Conservation (phyloP, 1,140 invertebrate species). For the Drosophila nasuta region DNA sequence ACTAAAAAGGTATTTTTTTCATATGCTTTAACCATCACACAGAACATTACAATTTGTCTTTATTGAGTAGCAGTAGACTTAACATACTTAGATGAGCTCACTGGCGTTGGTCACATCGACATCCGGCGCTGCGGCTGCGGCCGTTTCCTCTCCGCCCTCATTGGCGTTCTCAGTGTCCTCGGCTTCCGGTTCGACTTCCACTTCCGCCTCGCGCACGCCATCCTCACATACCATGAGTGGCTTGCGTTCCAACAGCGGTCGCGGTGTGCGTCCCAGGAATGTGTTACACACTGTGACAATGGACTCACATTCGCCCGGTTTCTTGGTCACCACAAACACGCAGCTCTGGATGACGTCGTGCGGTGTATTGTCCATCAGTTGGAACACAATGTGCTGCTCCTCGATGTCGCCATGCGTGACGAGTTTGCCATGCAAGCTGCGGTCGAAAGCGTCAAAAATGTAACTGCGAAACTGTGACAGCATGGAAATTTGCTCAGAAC, state of each 20-base stretch:
- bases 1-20: no score
- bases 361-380: constrained; percentile 75
- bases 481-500: constrained; percentile 12
- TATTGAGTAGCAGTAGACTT: neutral
- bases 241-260: constrained; percentile 66
- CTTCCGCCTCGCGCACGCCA: constrained; percentile 49
- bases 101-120: constrained; percentile 32
- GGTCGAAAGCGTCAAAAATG: constrained; percentile 27
- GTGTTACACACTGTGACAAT: constrained; percentile 71
- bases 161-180: constrained; percentile 35
- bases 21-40: neutral
- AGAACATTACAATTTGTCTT: constrained; percentile 5
- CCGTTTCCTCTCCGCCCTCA: constrained; percentile 25
- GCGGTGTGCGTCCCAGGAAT: constrained; percentile 68
- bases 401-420: constrained; percentile 56
- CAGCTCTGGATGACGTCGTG: constrained; percentile 78
- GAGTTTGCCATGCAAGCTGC: constrained; percentile 72
- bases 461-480: neutral
- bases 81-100: constrained; percentile 45
- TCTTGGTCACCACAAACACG: constrained; percentile 65
- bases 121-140: constrained; percentile 25
- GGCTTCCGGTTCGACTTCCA: constrained; percentile 40
- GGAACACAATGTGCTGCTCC: constrained; percentile 75
- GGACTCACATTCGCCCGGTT: constrained; percentile 60
- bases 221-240: constrained; percentile 68